Evolutionary conservation across 2,113 vertebrate genomes (phyloP).

Genomic region (Meleagris gallopavo): DNA sequence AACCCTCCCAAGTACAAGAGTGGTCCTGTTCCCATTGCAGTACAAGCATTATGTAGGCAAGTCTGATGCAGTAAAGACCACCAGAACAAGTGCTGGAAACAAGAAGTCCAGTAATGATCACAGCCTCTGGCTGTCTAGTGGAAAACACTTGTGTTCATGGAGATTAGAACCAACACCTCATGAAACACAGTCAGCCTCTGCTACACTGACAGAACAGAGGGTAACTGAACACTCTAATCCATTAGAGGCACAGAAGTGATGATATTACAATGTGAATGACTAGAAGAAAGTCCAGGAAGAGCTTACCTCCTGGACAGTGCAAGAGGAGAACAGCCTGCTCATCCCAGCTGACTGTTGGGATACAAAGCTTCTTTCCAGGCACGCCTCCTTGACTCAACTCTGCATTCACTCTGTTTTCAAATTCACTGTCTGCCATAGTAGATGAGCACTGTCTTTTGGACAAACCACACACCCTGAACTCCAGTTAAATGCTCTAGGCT

Average conservation of each 20-base stretch:
- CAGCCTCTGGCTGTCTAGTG: neutral
- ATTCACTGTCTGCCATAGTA: neutral
- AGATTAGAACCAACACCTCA: neutral
- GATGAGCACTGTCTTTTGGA: neutral
- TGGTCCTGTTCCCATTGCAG: neutral
- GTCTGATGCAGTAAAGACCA: neutral
- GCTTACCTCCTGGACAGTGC: neutral
- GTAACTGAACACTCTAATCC: neutral
- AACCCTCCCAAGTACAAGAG: neutral
- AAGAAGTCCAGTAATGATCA: neutral
- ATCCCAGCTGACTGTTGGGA: neutral
- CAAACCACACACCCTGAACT: neutral
- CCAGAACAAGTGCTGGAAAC: neutral
- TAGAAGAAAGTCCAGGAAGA: neutral
- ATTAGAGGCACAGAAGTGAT: neutral
- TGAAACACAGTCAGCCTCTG: neutral
- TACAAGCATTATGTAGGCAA: neutral
- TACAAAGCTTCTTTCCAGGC: neutral
- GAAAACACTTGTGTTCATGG: neutral
- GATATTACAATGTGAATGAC: accelerated
- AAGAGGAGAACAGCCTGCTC: neutral
- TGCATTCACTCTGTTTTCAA: neutral
- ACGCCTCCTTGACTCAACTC: neutral
- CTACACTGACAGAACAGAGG: neutral
- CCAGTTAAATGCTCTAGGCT: neutral